Evolutionary conservation across 2,888 invertebrate genomes (phyloP), one percentile per base, ranked within the genome.

Genomic region (Oscheius sp.): DNA sequence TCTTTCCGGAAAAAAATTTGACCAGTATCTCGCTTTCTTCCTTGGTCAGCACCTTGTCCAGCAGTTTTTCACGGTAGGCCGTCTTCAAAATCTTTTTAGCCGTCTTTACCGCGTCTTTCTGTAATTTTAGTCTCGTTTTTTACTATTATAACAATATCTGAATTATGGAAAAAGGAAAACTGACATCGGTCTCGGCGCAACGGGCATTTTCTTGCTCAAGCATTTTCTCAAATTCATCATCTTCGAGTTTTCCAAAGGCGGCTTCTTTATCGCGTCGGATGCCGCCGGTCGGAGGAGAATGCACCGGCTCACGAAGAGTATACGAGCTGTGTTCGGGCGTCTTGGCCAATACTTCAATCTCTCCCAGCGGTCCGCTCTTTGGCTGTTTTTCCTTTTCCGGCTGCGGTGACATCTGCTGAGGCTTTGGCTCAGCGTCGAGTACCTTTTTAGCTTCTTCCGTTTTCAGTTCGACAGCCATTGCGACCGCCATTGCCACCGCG

Each of bases 1-100:
- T 64, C 56, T 76, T 76, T 16, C 80, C 80, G n/a, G 77, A 74
- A 58, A 80, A 80, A 71, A 80, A 80, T 52, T 75, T 69, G 13
- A 76, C 76, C 13, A 80, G 58, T 23, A 64, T 55, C 29, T 80
- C 80, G 61, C 77, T 80, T 29, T 80, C 76, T 23, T 73, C 73
- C 0, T 63, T 12, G 23, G 77, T 77, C 72, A 80, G 56, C 46
- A 73, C 73, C 46, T 76, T 76, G 41, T 80, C 80, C 45, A 80
- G 70, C 0, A 74, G 74, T 43, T 73, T 70, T 52, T 77, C 70
- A 21, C 41, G 27, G 21, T 74, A 75, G 43, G 77, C 80, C 18
- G 75, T 69, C 45, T 76, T 75, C 53, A 80, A 64, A 49, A 80
- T 71, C 27, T 73, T 73, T 45, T 74, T 71, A 6, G 80, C 77